A percentile compares a stretch with the other conserved stretches of the same genome.
Conservation (phyloP, 2,797 vertebrate species). For the Pangasius larnaudii region DNA sequence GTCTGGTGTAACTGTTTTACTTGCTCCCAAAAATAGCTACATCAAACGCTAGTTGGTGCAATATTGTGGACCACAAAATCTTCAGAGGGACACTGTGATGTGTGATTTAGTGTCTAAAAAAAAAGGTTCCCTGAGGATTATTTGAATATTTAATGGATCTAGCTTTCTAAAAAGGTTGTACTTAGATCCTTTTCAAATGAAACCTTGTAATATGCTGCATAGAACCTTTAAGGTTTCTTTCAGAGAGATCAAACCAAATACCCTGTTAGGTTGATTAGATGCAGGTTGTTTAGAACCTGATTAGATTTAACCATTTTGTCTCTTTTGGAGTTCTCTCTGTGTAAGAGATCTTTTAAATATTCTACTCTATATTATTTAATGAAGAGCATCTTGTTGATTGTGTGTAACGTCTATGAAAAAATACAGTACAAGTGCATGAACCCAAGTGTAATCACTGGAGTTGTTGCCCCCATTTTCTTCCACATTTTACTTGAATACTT, state of each 20-base stretch:
- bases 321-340: neutral
- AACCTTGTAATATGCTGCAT: neutral
- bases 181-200: neutral
- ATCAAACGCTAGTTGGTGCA: constrained; percentile 17
- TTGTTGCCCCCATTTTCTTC: neutral
- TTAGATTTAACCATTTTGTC: neutral
- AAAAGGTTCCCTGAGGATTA: neutral
- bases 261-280: neutral
- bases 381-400: neutral
- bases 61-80: neutral
- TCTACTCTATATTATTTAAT: neutral
- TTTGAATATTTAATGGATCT: neutral
- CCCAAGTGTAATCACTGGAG: neutral
- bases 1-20: constrained; percentile 19
- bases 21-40: constrained; percentile 22
- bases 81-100: neutral
- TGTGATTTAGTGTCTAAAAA: constrained; percentile 6
- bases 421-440: neutral
- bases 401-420: neutral
- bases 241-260: neutral
- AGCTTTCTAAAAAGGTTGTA: neutral
- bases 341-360: neutral
- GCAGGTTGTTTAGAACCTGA: too few relatives aligned
- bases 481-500: neutral
- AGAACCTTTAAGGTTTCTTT: neutral